Conservation (phyloP, 2,888 invertebrate genomes). For the Tachystola acroxantha region DNA sequence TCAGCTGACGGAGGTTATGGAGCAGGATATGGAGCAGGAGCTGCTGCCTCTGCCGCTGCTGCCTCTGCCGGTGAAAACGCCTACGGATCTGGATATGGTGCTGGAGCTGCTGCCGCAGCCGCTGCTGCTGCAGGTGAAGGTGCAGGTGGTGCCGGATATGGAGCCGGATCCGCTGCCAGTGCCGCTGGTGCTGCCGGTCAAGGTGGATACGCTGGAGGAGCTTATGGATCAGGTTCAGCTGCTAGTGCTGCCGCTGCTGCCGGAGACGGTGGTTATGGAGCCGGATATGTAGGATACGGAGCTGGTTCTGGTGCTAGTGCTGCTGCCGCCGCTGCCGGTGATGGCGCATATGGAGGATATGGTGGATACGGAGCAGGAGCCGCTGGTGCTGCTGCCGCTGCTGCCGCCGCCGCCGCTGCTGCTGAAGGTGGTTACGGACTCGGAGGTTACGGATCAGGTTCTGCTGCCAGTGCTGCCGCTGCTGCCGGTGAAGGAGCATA, state of each 20-base stretch:
- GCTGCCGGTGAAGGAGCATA: conserved; percentile 3
- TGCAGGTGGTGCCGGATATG: conserved; percentile 1
- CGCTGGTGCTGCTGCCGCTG: conserved; percentile 2
- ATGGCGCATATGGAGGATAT: conserved; percentile 4
- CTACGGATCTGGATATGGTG: neutral
- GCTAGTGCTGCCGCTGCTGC: conserved; percentile 8
- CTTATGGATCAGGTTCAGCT: too few relatives aligned
- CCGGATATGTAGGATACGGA: neutral
- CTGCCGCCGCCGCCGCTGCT: neutral
- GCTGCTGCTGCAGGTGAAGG: neutral
- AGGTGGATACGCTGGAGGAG: conserved; percentile 1
- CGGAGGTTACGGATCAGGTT: conserved; percentile 1
- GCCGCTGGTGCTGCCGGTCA: conserved; percentile 8
- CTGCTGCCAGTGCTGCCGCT: conserved; percentile 5
- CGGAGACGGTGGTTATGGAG: conserved; percentile 4
- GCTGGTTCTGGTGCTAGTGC: conserved; percentile 6
- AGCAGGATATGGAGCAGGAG: neutral
- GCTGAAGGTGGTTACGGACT: neutral
- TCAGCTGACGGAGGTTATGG: neutral
- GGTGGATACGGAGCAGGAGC: neutral
- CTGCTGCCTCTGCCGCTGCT: conserved; percentile 7
- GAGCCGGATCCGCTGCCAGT: conserved; percentile 2
- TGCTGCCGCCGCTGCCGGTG: conserved; percentile 4
- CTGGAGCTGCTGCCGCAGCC: neutral
- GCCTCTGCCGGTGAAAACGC: conserved; percentile 4